Evolutionary conservation across 2,113 vertebrate genomes (phyloP), one percentile per base, ranked within the genome.

Genomic region (Heptranchias perlo): DNA sequence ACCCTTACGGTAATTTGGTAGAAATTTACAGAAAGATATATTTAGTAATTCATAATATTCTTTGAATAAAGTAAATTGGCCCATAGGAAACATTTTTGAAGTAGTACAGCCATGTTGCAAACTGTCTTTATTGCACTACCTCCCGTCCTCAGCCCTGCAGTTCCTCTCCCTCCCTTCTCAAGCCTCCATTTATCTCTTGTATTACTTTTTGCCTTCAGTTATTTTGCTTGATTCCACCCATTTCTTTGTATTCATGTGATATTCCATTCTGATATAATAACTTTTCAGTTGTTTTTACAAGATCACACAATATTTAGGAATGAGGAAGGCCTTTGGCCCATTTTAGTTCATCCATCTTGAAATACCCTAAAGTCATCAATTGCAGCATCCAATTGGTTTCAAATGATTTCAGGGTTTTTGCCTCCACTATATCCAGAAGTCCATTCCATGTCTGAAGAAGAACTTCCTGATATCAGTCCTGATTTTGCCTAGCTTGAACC

Each of bases 11-110:
- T 91, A 28, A 91, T 93, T 35, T 58, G 10, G 87, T 91, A 61
- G 87, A 54, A 91, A 91, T 93, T 64, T 93, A 93, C 58, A 39
- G 58, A 25, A 39, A 93, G 35, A 93, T n/a, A 61, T 35, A 91
- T 93, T 93, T 93, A 93, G n/a, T 54, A 62, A 18, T 93, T 93
- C 21, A 39, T 18, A 64, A 62, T 35, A 82, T 44, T 47, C 39
- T 82, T 82, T 82, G 39, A 73, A 73, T 73, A 73, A 73, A 69
- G 58, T 69, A 69, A 73, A 10, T 73, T 67, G 23, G 65, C 65
- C 65, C 23, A 21, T 84, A 86, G 21, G 44, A 49, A 58, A 52
- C 28, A 0, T 52, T 8, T 10, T 54, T 54, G 52, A 89, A 89
- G 25, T 25, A 13, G 52, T 54, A 54, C 49, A 54, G 2, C 25